Base-by-base conservation (phyloP, 2,888 invertebrate genomes). In the Mimumesa dahlbomi region DNA sequence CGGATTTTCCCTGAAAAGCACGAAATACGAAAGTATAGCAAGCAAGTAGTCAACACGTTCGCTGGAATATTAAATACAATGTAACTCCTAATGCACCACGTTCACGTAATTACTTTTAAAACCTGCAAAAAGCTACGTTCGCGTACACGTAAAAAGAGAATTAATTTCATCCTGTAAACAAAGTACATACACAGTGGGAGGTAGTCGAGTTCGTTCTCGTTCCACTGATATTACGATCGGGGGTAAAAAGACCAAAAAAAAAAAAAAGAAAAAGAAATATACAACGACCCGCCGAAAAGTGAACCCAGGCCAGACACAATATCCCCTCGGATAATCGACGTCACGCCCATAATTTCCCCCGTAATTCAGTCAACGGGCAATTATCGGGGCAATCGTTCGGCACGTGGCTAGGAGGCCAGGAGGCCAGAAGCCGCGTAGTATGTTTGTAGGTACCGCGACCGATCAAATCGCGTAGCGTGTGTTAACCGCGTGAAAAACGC, bases 301-400 rank as follows among this genome's bases (percentile, higher is more conserved):
- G 13, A 14, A n/a, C 19, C 34, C 1, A 14, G 13, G 22, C 1
- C 9, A 13, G 22, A 34, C 14, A 18, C 36, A 40, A 57, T 25
- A 34, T 57, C 7, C 5, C 25, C 53, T 38, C 6, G 45, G 66
- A 49, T 58, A 31, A 65, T 65, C 36, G 49, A 29, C 43, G 53
- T 45, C 54, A 22, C 38, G 38, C 18, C 67, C 29, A 31, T 52
- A 67, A 64, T 64, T 64, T 25, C 22, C 29, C 3, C 16, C 43
- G 22, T 48, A 62, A 62, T 62, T 62, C 53, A 53, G 40, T 43
- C 48, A 66, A n/a, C 54, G 36, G 29, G 22, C 54, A 63, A 67
- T 67, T 63, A 56, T 50, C 66, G 66, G 16, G 31, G 45, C 56
- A 46, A 64, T 56, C 56, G 45, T 50, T 25, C 36, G 13, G 16